A percentile compares a stretch with the other conserved stretches of the same genome.
Evolutionary conservation across 2,888 invertebrate species (phyloP).

Genomic region (Hydraecia micacea): DNA sequence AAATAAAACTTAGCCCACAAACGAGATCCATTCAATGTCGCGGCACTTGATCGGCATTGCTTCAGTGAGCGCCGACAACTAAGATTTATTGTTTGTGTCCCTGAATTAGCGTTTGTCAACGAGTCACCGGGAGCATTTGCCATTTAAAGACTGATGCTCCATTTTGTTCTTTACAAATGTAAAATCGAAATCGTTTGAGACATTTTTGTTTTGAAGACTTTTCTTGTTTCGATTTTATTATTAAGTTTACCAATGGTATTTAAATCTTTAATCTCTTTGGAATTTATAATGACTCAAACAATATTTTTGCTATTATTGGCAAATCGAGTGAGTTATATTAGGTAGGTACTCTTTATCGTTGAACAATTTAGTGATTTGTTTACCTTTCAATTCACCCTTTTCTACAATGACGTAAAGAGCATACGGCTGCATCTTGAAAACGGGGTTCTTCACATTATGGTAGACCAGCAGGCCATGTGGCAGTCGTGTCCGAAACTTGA

Average conservation of each 20-base stretch:
- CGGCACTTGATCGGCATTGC: conserved; percentile 47
- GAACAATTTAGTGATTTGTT: background rate
- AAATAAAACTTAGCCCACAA: conserved; percentile 37
- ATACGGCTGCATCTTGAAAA: conserved; percentile 95
- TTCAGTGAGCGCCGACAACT: conserved; percentile 40
- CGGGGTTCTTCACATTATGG: conserved; percentile 97
- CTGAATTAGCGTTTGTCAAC: conserved; percentile 54
- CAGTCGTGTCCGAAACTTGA: conserved; percentile 96
- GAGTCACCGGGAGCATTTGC: conserved; percentile 19
- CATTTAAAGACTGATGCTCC: conserved; percentile 17
- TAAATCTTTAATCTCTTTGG: background rate
- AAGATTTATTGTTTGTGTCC: conserved; percentile 61
- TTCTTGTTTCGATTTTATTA: background rate
- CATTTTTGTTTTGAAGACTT: background rate
- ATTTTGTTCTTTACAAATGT: conserved; percentile 19
- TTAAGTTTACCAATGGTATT: background rate
- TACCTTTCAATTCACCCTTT: conserved; percentile 96
- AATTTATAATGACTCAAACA: background rate
- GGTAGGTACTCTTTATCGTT: background rate
- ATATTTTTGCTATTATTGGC: too few species aligned
- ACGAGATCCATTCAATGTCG: conserved; percentile 38
- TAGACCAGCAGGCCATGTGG: conserved; percentile 97
- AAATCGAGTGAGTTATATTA: background rate
- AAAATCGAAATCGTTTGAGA: conserved; percentile 13
- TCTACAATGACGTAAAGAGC: conserved; percentile 97